A percentile compares a stretch with the other conserved stretches of the same genome.
Conservation (phyloP, 1,140 invertebrate species). For the Popillia japonica region DNA sequence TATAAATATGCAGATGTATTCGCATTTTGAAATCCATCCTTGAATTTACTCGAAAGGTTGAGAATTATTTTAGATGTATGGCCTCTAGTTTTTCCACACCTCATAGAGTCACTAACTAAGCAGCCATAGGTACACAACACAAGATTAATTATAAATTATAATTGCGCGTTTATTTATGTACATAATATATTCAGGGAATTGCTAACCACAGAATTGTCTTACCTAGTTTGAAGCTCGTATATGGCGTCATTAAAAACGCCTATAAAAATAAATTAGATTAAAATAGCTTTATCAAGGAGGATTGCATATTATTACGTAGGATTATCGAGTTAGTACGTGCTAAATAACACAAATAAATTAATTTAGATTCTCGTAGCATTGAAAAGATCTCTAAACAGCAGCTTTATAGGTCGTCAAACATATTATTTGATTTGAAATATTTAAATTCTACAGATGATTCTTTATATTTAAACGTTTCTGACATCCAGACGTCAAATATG, state of each 20-base stretch:
- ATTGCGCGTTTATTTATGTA: neutral
- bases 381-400: too few species aligned
- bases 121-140: neutral
- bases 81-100: neutral
- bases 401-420: too few species aligned
- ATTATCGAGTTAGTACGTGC: neutral
- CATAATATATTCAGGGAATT: neutral
- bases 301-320: neutral
- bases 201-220: neutral
- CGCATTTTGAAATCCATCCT: slow-evolving; percentile 1
- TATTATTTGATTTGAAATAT: too few species aligned
- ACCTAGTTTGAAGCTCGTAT: neutral
- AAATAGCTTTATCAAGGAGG: neutral
- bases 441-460: too few species aligned
- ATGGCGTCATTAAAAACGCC: neutral
- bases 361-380: too few species aligned
- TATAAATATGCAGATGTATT: neutral
- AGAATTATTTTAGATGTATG: neutral
- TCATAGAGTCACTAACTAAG: neutral
- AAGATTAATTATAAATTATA: neutral
- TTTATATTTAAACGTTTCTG: too few species aligned
- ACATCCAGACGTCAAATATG: too few species aligned
- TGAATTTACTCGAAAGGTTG: neutral
- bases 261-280: slow-evolving; percentile 1
- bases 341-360: too few species aligned